These are phyloP conservation scores for Temnothorax rugatulus DNA, from an alignment of 2,888 invertebrate genomes.

Conservation along the genomic window DNA sequence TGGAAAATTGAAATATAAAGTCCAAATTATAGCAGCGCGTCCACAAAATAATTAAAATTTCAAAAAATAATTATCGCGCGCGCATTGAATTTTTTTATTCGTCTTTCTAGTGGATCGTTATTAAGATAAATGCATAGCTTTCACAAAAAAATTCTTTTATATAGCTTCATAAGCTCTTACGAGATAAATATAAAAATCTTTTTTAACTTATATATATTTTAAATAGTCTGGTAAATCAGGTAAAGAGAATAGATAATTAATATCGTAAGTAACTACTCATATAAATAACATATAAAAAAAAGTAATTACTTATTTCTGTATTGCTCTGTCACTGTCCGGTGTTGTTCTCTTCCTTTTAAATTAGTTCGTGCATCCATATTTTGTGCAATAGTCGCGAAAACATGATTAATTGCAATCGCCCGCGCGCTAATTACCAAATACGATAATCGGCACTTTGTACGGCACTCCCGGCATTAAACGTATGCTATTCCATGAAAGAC, in stretches of 20 bases:
- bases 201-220: not conserved
- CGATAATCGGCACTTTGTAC: not conserved
- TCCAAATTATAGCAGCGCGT: not conserved
- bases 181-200: not conserved
- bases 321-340: not conserved
- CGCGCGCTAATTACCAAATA: not conserved
- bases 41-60: not conserved
- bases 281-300: slow-evolving; percentile 3
- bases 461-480: not conserved
- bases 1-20: slow-evolving; percentile 1
- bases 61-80: not conserved
- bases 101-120: not conserved
- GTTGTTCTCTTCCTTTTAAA: not conserved
- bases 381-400: not conserved
- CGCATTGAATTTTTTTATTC: not conserved
- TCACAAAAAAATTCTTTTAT: not conserved
- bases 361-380: not conserved
- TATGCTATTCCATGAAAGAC: not conserved
- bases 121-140: not conserved
- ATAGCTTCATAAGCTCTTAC: not conserved
- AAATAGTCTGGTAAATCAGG: not conserved
- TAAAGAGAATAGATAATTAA: not conserved
- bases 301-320: not conserved
- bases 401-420: not conserved
- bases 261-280: not conserved